A percentile compares a stretch with the other conserved stretches of the same genome.
phyloP scores from a whole-genome alignment of 2,797 vertebrate species.

The Xiphophorus birchmanni region DNA sequence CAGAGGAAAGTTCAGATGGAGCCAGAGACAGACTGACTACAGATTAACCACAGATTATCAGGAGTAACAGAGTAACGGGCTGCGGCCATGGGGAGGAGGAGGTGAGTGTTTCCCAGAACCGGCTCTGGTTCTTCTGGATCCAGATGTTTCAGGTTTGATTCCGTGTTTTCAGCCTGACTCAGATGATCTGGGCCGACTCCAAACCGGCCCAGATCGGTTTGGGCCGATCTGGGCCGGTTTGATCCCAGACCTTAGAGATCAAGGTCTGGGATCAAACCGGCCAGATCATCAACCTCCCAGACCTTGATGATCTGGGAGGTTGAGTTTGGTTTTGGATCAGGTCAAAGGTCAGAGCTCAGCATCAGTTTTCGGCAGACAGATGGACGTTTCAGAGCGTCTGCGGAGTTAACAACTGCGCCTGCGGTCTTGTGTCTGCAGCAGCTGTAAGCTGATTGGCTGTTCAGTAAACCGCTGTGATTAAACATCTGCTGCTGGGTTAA shows the following conservation, averaged over 20 bases:
- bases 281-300: too few relatives aligned
- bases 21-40: background rate
- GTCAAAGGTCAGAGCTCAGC: background rate
- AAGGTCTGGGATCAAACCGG: too few relatives aligned
- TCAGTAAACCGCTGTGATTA: slow-evolving; percentile 58
- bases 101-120: slow-evolving; percentile 17
- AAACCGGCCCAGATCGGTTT: too few relatives aligned
- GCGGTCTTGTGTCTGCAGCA: slow-evolving; percentile 23
- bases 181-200: background rate
- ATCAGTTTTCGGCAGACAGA: background rate
- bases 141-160: background rate
- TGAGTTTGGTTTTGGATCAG: background rate
- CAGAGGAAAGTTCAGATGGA: slow-evolving; percentile 6
- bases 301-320: background rate
- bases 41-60: too few relatives aligned
- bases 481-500: background rate
- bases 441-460: slow-evolving; percentile 49
- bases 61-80: background rate
- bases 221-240: too few relatives aligned
- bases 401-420: background rate
- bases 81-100: slow-evolving; percentile 24
- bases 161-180: background rate
- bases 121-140: background rate
- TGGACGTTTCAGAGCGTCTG: background rate
- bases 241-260: too few relatives aligned